Percentiles rank a stretch among this genome's conserved stretches.
Evolutionary conservation across 2,113 vertebrate species (phyloP).

Genomic region (Probosciger aterrimus): DNA sequence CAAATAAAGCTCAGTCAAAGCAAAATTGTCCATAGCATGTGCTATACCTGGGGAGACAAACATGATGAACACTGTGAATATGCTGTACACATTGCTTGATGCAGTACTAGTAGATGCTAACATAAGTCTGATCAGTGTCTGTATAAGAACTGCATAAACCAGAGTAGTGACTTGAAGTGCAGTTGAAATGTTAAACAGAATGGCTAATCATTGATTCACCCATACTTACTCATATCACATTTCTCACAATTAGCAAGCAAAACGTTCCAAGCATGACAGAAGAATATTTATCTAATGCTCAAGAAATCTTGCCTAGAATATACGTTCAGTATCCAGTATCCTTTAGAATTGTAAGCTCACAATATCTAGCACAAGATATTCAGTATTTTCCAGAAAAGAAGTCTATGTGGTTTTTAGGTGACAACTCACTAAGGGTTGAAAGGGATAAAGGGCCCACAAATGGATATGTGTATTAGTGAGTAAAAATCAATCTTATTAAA

Average conservation of each 20-base stretch:
- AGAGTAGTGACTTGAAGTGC: neutral
- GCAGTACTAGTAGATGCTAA: neutral
- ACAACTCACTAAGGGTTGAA: neutral
- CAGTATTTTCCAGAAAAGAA: neutral
- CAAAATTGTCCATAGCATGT: neutral
- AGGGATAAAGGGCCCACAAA: neutral
- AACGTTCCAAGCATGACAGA: neutral
- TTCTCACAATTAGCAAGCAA: neutral
- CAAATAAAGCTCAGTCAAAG: neutral
- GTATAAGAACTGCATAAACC: neutral
- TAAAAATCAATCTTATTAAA: constrained; percentile 6
- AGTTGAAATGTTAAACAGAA: neutral
- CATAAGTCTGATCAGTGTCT: neutral
- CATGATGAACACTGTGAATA: neutral
- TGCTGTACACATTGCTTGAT: neutral
- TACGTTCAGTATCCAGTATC: neutral
- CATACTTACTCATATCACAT: neutral
- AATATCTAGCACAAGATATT: neutral
- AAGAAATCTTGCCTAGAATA: neutral
- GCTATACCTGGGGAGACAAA: neutral
- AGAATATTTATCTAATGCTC: neutral
- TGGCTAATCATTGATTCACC: neutral
- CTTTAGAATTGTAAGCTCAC: neutral
- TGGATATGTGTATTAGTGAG: neutral
- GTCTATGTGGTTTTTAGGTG: neutral